These are phyloP conservation scores for Agrotis clavis DNA, from an alignment of 2,888 invertebrate genomes.

Conservation along the genomic window DNA sequence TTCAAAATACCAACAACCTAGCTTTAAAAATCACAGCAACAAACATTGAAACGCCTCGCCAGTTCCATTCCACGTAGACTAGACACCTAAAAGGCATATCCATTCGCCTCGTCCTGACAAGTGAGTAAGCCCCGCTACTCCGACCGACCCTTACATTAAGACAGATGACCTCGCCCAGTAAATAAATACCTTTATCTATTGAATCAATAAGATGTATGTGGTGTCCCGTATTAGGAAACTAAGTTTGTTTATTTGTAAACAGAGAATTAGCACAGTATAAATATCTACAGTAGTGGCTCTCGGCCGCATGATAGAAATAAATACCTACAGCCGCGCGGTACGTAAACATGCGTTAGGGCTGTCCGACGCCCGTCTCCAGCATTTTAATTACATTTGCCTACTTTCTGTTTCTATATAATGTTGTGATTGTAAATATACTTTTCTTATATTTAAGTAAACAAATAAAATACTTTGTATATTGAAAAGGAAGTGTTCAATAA, in stretches of 20 bases:
- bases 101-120: slow-evolving; percentile 56
- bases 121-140: slow-evolving; percentile 64
- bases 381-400: too few relatives aligned
- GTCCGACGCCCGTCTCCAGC: too few relatives aligned
- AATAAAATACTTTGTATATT: too few relatives aligned
- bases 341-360: too few relatives aligned
- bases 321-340: too few relatives aligned
- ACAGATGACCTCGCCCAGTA: slow-evolving; percentile 77
- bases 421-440: too few relatives aligned
- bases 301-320: too few relatives aligned
- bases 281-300: too few relatives aligned
- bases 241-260: slow-evolving; percentile 35
- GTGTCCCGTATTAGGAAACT: slow-evolving; percentile 51
- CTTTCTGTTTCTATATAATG: too few relatives aligned
- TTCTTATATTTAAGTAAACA: too few relatives aligned
- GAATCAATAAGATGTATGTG: slow-evolving; percentile 71
- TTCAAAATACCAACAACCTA: slow-evolving; percentile 3
- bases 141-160: slow-evolving; percentile 75
- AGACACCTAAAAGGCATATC: slow-evolving; percentile 59
- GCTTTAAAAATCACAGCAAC: slow-evolving; percentile 27
- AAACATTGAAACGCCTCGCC: slow-evolving; percentile 27
- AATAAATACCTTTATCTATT: slow-evolving; percentile 79
- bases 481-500: too few relatives aligned
- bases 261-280: slow-evolving; percentile 15
- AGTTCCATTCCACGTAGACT: slow-evolving; percentile 25